phyloP scores from a whole-genome alignment of 2,113 vertebrate genomes.

The Vombatus ursinus region DNA sequence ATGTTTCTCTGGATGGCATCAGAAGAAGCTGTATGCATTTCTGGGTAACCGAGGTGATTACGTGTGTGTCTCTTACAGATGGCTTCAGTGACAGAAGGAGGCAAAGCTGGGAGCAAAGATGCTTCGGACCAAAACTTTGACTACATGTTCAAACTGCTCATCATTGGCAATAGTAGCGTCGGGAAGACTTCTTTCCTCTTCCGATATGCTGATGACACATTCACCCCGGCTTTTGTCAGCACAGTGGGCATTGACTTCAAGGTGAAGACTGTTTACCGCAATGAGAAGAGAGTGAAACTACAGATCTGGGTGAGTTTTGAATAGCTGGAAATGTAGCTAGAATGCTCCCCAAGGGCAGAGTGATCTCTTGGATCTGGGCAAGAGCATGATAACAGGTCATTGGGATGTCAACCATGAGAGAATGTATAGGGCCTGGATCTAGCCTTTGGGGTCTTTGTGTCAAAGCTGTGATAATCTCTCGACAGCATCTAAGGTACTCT shows the following conservation, averaged over 20 bases:
- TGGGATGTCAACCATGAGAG: not conserved
- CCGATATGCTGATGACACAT: constrained; percentile 97
- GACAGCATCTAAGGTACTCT: not conserved
- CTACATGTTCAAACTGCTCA: constrained; percentile 99
- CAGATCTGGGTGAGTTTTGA: constrained; percentile 96
- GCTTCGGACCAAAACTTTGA: constrained; percentile 99
- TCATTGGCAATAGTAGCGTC: constrained; percentile 98
- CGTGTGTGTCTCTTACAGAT: constrained; percentile 84
- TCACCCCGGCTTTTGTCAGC: constrained; percentile 97
- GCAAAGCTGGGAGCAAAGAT: constrained; percentile 93
- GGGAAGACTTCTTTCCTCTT: constrained; percentile 98
- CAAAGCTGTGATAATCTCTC: not conserved
- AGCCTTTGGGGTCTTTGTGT: not conserved
- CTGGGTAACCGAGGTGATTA: constrained; percentile 17
- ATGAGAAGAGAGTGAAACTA: constrained; percentile 97
- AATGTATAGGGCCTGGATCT: constrained; percentile 19
- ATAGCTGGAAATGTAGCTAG: not conserved
- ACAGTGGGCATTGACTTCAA: constrained; percentile 99
- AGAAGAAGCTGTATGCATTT: not conserved
- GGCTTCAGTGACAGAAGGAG: constrained; percentile 94
- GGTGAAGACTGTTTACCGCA: constrained; percentile 97
- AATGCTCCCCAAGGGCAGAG: not conserved
- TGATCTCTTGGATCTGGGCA: not conserved
- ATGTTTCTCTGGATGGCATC: not conserved
- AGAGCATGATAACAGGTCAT: not conserved